Evolutionary conservation across 2,797 vertebrate genomes (phyloP), one percentile per base, ranked within the genome.

Genomic region (Brotula barbata): DNA sequence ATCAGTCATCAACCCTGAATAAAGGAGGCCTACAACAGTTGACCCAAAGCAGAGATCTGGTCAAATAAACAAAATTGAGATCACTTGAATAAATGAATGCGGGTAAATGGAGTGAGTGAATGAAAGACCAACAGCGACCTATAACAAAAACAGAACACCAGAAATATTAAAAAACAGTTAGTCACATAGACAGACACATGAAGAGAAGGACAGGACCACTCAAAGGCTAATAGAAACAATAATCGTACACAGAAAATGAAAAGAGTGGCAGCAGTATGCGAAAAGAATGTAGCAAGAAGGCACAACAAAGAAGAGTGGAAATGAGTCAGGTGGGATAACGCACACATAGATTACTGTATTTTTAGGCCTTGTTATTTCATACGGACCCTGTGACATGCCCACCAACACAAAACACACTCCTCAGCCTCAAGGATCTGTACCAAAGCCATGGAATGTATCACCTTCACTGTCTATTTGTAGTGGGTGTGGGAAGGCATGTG

Each of bases 401-500:
- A 87, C 87, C 88, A 88, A 89, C 88, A 90, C 88, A 88, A 58
- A 86, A 82, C 62, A 55, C 67, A 84, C 83, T 88, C 80, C 78
- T 85, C 83, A 85, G 84, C 85, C 84, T 86, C 71, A 28, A 84
- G 85, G 85, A 88, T 84, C 73, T 80, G 75, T 77, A 82, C 84
- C 59, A 46, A 81, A 73, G 78, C 87, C 84, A 82, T 7, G 85
- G 88, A 91, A 91, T 91, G 86, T 90, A 87, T 82, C 90, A 90
- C 85, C 65, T 89, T 84, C 75, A 54, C 83, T 81, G 84, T 87
- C 85, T 90, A 87, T 91, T 90, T 91, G 89, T 89, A 88, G 88
- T 88, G 87, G 85, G 82, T 84, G 89, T 90, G 88, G 89, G 88
- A 90, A 88, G 88, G 85, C 76, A 86, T 88, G 88, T 89, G 85